A percentile compares a stretch with the other conserved stretches of the same genome.
phyloP scores from a whole-genome alignment of 1,140 invertebrate species.

The Drosophila busckii region DNA sequence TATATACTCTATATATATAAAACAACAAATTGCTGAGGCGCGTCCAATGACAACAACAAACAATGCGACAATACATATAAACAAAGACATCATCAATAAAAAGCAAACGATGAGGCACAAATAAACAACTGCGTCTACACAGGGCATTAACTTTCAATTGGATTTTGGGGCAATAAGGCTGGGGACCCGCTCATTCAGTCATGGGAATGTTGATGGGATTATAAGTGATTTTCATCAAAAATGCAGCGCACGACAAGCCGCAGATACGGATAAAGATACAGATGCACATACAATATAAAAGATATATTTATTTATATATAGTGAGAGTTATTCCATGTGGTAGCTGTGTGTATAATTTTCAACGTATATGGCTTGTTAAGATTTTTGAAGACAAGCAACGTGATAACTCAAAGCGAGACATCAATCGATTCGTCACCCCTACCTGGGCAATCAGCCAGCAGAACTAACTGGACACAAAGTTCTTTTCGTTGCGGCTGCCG shows the following conservation, averaged over 20 bases:
- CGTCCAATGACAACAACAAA: slow-evolving; percentile 66
- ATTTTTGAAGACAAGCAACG: slow-evolving; percentile 64
- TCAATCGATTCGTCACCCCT: slow-evolving; percentile 74
- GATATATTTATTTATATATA: slow-evolving; percentile 15
- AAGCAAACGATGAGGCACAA: slow-evolving; percentile 42
- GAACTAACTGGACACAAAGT: slow-evolving; percentile 57
- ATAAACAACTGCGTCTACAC: slow-evolving; percentile 29
- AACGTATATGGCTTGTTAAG: slow-evolving; percentile 64
- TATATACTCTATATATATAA: slow-evolving; percentile 51
- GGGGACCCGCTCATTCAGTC: slow-evolving; percentile 26
- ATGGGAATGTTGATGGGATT: slow-evolving; percentile 73
- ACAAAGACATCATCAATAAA: slow-evolving; percentile 75
- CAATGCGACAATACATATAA: slow-evolving; percentile 73
- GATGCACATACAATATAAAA: slow-evolving; percentile 29
- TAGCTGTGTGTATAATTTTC: slow-evolving; percentile 14
- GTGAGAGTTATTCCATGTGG: slow-evolving; percentile 1
- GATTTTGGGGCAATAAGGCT: slow-evolving; percentile 33
- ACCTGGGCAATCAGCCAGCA: slow-evolving; percentile 62
- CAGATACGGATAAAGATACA: slow-evolving; percentile 10
- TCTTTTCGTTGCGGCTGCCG: slow-evolving; percentile 2
- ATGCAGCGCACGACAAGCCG: slow-evolving; percentile 65
- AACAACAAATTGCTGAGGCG: slow-evolving; percentile 73
- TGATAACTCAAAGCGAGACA: slow-evolving; percentile 73
- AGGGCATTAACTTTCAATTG: slow-evolving; percentile 67
- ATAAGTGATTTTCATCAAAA: slow-evolving; percentile 76